Base-by-base conservation (phyloP, 2,888 invertebrate species). In the Patella ulyssiponensis region DNA sequence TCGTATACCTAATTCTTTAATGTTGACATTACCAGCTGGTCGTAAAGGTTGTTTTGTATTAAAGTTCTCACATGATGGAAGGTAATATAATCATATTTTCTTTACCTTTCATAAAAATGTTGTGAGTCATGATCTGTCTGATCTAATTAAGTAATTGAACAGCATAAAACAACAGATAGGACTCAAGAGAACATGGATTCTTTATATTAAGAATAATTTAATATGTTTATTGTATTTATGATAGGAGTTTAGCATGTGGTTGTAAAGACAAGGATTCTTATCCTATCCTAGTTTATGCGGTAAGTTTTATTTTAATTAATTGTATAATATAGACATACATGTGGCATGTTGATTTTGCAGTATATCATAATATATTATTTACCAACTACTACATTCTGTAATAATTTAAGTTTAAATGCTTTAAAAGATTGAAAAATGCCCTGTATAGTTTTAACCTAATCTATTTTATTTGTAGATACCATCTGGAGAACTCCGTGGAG, bases 1-100 rank as follows among this genome's bases (percentile, higher is more conserved):
- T 86, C 94, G 94, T 90, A 92, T 95, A 71, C 95, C 95, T 1
- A 94, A 94, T 80, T 84, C 77, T 54, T 80, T 86, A 23, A 74
- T 83, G 4, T 80, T 86, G 33, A 88, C 88, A 12, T 82, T 92
- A 20, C 85, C 88, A 11, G 85, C 90, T 12, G 89, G 90, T 4
- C 86, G 87, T 72, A 88, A 87, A 71, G 92, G 91, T 12, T 92
- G 92, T 79, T 91, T 86, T 79, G 86, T 87, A 5, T 54, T 92
- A 52, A 87, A 86, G 74, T 93, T 92, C 84, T 92, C 92, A 0
- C 88, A 88, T 79, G 90, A 92, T 86, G 92, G 92, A 77, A 87
- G 86, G 90, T 90, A 74, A 76, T 81, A 82, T 70, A 64, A 23
- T 58, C 15, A 15, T 51, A 2, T 1, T 72, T 72, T 51, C 12